Evolutionary conservation across 2,113 vertebrate genomes (phyloP).

Genomic region (Pseudopipra pipra): DNA sequence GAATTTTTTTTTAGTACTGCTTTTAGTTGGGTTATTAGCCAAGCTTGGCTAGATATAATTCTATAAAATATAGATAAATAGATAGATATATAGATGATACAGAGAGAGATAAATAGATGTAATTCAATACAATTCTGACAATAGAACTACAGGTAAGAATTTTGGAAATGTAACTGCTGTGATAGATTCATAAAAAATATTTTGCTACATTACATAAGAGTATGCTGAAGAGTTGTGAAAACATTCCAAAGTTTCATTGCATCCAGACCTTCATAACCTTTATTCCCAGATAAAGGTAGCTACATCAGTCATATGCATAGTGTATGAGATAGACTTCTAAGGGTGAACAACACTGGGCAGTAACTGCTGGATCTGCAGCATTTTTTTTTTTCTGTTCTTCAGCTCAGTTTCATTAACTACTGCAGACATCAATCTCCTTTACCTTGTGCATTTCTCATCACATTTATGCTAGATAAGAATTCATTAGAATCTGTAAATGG

Average conservation of each 20-base stretch:
- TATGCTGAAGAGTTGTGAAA: conserved; percentile 42
- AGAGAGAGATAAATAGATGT: neutral
- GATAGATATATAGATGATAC: neutral
- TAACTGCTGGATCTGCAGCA: conserved; percentile 34
- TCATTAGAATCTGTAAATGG: conserved; percentile 55
- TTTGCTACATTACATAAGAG: conserved; percentile 42
- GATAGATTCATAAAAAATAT: conserved; percentile 32
- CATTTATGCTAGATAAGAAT: conserved; percentile 59
- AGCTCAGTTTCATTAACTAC: conserved; percentile 71
- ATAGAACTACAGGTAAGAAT: conserved; percentile 41
- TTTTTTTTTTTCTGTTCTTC: conserved; percentile 14
- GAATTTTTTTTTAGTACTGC: conserved; percentile 42
- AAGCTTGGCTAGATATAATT: conserved; percentile 50
- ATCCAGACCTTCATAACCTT: conserved; percentile 59
- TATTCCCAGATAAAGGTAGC: conserved; percentile 31
- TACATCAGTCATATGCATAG: neutral
- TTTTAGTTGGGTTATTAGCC: conserved; percentile 18
- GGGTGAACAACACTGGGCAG: conserved; percentile 30
- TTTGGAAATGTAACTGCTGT: conserved; percentile 35
- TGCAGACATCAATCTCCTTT: conserved; percentile 68
- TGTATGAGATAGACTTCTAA: conserved; percentile 57
- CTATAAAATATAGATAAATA: neutral
- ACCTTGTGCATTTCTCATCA: conserved; percentile 68
- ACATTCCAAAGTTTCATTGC: conserved; percentile 3
- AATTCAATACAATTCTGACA: conserved; percentile 56